phyloP scores from a whole-genome alignment of 1,140 invertebrate species.

The Ostrea denselamellosa region DNA sequence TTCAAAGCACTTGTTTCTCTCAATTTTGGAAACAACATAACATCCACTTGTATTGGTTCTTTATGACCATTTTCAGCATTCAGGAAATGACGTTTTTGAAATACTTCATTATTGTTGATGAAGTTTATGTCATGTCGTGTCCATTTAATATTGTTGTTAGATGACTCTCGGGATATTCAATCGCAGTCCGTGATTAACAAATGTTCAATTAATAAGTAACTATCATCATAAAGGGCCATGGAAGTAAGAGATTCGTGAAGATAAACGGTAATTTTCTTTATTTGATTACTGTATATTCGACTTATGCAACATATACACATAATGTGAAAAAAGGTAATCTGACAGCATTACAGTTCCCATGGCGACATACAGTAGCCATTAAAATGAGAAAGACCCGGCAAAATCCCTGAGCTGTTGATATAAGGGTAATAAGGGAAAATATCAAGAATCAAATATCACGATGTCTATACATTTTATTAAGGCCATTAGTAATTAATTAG shows the following conservation, averaged over 20 bases:
- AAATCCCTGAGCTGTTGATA: no score
- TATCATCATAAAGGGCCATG: background rate
- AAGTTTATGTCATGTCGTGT: background rate
- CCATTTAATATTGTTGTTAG: background rate
- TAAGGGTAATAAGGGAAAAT: background rate
- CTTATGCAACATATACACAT: slow-evolving; percentile 16
- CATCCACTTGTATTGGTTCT: background rate
- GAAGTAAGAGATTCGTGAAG: background rate
- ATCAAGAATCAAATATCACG: background rate
- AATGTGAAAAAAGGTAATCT: background rate
- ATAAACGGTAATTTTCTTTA: background rate
- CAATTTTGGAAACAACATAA: background rate
- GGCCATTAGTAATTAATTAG: background rate
- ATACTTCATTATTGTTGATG: background rate
- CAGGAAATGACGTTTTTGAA: slow-evolving; percentile 11
- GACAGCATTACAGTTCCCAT: background rate
- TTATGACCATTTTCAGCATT: background rate
- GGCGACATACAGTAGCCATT: background rate
- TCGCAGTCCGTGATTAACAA: slow-evolving; percentile 1
- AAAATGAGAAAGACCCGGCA: no score
- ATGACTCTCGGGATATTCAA: background rate
- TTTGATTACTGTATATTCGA: background rate
- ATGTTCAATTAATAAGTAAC: slow-evolving; percentile 1
- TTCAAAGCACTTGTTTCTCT: background rate
- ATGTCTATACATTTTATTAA: background rate